Evolutionary conservation across 2,113 vertebrate genomes (phyloP), one percentile per base, ranked within the genome.

Genomic region (Megaceryle maxima): DNA sequence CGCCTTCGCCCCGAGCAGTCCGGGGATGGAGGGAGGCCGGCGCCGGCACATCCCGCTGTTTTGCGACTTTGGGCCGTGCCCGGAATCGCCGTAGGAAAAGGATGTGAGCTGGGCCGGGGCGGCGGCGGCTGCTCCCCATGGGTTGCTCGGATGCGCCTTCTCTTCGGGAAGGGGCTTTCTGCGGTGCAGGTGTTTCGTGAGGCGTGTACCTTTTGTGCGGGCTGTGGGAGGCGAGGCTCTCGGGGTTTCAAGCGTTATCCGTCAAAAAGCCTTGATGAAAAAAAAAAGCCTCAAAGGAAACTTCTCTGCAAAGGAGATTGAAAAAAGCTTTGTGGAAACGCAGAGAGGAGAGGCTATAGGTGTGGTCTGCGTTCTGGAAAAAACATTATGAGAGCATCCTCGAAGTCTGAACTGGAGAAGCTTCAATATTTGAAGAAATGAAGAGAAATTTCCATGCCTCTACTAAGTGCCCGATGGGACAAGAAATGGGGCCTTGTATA

Each of bases 351-450:
- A 90, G 94, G 86, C 75, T 92, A 92, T 96, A 97, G 96, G 95
- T 95, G 94, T 93, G 95, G 96, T 80, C 75, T 93, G 51, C 25
- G 33, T 41, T 82, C 86, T 97, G 95, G 94, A 72, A 94, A 93
- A 82, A 80, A 51, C 83, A 70, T 69, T 26, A n/a, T 12, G 68
- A 37, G 92, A 95, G 92, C 95, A 94, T 96, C 96, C 73, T 90
- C 64, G 26, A 67, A 88, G 79, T 64, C n/a, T 4, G 51, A 77
- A 39, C 20, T 51, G 64, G 80, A 79, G 69, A 62, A 78, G 57
- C 66, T 51, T 75, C 10, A 39, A 3, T 53, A 10, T 46, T 56
- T 57, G 70, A 69, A 93, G 81, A 83, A 79, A 48, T 2, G 18
- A 73, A 33, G 67, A 51, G 66, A 43, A 21, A 9, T 73, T 84